A percentile compares a stretch with the other conserved stretches of the same genome.
Conservation (phyloP, 2,797 vertebrate genomes). For the Emydoidea blandingii region DNA sequence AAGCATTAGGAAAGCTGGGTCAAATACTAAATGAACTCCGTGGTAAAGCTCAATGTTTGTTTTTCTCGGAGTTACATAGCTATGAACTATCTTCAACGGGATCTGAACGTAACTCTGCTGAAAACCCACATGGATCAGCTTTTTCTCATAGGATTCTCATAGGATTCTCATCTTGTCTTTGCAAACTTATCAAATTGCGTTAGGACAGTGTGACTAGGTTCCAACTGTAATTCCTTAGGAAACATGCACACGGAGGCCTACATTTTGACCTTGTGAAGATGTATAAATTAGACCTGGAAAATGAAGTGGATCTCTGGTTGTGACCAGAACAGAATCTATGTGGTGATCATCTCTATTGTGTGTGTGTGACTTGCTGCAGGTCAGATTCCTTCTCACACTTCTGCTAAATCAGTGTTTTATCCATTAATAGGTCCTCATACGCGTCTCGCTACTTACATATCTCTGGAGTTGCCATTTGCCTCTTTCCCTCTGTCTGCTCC, state of each 20-base stretch:
- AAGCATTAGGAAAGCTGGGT: constrained; percentile 70
- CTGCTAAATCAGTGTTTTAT: not conserved
- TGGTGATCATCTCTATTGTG: constrained; percentile 23
- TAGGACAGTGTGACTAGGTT: not conserved
- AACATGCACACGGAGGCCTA: constrained; percentile 5
- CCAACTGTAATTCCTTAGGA: constrained; percentile 64
- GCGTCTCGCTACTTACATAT: not conserved
- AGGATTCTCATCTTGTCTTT: constrained; percentile 51
- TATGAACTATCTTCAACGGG: constrained; percentile 44
- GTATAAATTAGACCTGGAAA: constrained; percentile 49
- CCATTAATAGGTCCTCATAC: not conserved
- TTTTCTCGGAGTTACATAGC: not conserved
- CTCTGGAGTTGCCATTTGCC: accelerated
- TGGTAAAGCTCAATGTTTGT: constrained; percentile 42
- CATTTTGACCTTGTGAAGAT: constrained; percentile 30
- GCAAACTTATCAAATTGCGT: constrained; percentile 2
- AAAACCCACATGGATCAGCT: constrained; percentile 49
- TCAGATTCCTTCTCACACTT: not conserved
- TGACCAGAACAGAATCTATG: constrained; percentile 52
- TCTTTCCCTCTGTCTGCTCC: not conserved
- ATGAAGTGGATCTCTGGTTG: constrained; percentile 63
- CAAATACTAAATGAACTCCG: constrained; percentile 42
- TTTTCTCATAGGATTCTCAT: constrained; percentile 45
- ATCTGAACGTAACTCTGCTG: constrained; percentile 46
- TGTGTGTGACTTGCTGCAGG: not conserved